phyloP scores from a whole-genome alignment of 2,113 vertebrate species.

The Xenopus borealis region DNA sequence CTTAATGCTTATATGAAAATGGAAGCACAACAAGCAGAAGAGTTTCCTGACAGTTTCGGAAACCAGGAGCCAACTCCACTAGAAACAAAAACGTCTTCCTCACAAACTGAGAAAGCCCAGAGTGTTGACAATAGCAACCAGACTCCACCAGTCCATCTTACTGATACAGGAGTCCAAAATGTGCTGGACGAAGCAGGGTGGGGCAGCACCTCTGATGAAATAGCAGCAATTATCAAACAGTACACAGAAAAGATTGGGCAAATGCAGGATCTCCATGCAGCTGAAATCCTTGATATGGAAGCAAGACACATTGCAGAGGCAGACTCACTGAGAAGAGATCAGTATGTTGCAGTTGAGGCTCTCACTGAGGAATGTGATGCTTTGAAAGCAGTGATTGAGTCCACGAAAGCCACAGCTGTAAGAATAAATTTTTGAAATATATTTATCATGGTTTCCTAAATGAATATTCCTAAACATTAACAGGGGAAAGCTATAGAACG shows the following conservation, averaged over 20 bases:
- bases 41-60: background rate
- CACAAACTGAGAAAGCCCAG: slow-evolving; percentile 56
- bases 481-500: no score
- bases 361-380: slow-evolving; percentile 79
- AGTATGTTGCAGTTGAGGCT: slow-evolving; percentile 60
- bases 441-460: background rate
- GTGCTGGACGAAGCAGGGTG: slow-evolving; percentile 52
- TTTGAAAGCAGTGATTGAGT: slow-evolving; percentile 75
- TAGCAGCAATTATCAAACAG: slow-evolving; percentile 75
- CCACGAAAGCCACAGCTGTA: slow-evolving; percentile 56
- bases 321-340: slow-evolving; percentile 78
- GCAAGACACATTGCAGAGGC: slow-evolving; percentile 87
- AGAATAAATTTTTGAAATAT: slow-evolving; percentile 17
- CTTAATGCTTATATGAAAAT: slow-evolving; percentile 65
- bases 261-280: slow-evolving; percentile 90
- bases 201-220: slow-evolving; percentile 65
- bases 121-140: slow-evolving; percentile 57
- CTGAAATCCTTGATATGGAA: slow-evolving; percentile 95
- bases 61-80: slow-evolving; percentile 48
- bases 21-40: slow-evolving; percentile 50
- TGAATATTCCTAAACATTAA: no score
- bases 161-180: slow-evolving; percentile 71
- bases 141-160: slow-evolving; percentile 49
- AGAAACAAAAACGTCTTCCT: slow-evolving; percentile 56
- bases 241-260: slow-evolving; percentile 84